Conservation (phyloP, 2,113 vertebrate genomes). For the Megaceryle maxima region DNA sequence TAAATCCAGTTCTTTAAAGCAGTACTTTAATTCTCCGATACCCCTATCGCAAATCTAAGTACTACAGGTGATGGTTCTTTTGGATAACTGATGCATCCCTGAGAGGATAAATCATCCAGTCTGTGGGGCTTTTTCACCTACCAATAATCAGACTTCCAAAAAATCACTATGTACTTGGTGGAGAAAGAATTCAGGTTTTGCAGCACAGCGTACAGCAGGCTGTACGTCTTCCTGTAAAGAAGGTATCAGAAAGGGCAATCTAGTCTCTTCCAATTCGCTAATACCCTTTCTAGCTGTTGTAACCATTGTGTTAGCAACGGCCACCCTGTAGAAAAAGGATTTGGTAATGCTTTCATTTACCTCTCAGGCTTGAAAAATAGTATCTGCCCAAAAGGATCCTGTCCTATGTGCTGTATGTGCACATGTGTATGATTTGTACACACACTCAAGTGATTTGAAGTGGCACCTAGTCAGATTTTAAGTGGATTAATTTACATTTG, state of each 20-base stretch:
- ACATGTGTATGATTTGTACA: background rate
- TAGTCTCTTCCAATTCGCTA: background rate
- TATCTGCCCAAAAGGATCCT: background rate
- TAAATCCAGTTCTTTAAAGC: background rate
- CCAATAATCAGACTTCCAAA: conserved; percentile 13
- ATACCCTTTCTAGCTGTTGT: background rate
- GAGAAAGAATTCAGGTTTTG: background rate
- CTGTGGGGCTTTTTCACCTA: background rate
- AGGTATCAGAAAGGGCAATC: background rate
- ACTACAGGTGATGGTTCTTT: background rate
- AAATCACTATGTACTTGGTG: background rate
- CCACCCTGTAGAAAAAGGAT: background rate
- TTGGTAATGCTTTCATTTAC: background rate
- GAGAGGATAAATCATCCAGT: background rate
- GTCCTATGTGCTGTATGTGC: background rate
- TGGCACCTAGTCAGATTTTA: background rate
- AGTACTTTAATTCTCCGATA: background rate
- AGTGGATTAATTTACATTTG: background rate
- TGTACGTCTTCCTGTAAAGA: background rate
- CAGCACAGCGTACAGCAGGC: background rate
- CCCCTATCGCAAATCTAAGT: background rate
- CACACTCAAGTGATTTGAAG: background rate
- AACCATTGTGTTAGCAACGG: background rate
- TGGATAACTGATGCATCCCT: background rate
- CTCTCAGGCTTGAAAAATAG: background rate